Evolutionary conservation across 1,140 invertebrate genomes (phyloP).

Genomic region (Cyclina sinensis): DNA sequence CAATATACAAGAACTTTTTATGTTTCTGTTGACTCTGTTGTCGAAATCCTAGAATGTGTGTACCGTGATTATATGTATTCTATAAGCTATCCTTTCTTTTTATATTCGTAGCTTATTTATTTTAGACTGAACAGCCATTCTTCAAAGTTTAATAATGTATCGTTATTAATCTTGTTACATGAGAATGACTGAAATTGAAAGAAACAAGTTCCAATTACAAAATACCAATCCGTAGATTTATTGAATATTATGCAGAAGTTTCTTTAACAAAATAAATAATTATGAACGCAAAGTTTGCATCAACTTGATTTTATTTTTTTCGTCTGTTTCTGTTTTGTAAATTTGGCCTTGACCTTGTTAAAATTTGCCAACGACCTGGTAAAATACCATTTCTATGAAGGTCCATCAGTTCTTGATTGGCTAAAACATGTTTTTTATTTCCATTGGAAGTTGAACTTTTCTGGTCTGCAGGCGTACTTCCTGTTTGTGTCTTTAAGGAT

Average conservation of each 20-base stretch:
- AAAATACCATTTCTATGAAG: constrained; percentile 42
- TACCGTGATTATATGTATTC: no score
- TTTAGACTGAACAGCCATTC: no score
- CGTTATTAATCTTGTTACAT: no score
- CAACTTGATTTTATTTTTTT: neutral
- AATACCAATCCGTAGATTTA: constrained; percentile 6
- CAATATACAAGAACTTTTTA: no score
- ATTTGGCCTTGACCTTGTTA: constrained; percentile 30
- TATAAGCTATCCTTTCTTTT: no score
- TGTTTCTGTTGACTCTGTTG: no score
- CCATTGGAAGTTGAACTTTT: neutral
- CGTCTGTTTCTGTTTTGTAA: constrained; percentile 11
- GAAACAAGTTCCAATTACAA: constrained; percentile 4
- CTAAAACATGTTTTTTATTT: neutral
- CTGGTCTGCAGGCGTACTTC: neutral
- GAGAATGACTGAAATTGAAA: no score
- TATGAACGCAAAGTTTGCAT: neutral
- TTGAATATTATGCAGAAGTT: constrained; percentile 21
- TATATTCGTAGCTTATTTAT: no score
- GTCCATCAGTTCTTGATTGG: constrained; percentile 33
- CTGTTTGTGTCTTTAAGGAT: neutral
- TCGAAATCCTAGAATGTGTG: no score
- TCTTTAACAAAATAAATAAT: constrained; percentile 26
- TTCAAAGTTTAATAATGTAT: no score
- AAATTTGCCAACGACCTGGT: constrained; percentile 45